Conservation (phyloP, 2,888 invertebrate genomes). For the Synanthedon formicaeformis region DNA sequence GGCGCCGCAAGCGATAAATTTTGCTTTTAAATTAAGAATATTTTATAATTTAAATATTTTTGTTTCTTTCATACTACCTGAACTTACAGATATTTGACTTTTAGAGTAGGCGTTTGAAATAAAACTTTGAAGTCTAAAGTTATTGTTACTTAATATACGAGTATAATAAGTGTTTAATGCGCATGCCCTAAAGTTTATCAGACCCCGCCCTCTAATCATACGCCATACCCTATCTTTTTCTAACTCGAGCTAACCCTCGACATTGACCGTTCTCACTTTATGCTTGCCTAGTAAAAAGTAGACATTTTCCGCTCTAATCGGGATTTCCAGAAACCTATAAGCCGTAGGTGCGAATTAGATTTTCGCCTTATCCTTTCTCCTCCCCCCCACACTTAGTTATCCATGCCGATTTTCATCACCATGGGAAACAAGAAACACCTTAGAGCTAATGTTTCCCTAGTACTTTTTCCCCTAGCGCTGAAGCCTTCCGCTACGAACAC, state of each 20-base stretch:
- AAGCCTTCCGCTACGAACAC: slow-evolving; percentile 15
- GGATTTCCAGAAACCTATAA: slow-evolving; percentile 60
- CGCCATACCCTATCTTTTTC: slow-evolving; percentile 29
- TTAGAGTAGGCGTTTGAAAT: no score
- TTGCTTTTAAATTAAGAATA: no score
- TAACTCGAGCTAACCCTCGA: slow-evolving; percentile 12
- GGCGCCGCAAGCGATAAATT: no score
- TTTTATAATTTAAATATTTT: no score
- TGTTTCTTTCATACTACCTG: no score
- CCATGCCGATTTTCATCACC: slow-evolving; percentile 15
- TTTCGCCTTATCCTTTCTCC: slow-evolving; percentile 30
- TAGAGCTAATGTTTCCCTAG: slow-evolving; percentile 29
- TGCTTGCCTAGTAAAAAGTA: slow-evolving; percentile 54
- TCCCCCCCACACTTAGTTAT: slow-evolving; percentile 13
- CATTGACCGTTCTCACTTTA: slow-evolving; percentile 11
- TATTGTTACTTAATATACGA: no score
- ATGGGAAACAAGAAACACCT: slow-evolving; percentile 7
- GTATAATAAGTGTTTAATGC: slow-evolving; percentile 8
- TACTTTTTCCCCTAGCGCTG: slow-evolving; percentile 30
- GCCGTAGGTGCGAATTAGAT: slow-evolving; percentile 46
- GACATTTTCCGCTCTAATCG: slow-evolving; percentile 71
- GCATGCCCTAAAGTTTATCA: slow-evolving; percentile 24
- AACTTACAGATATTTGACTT: no score
- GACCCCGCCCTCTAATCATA: slow-evolving; percentile 32
- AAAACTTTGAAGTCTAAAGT: no score